These are phyloP conservation scores for Xenopus petersii DNA, from an alignment of 2,797 vertebrate genomes.

Conservation along the genomic window DNA sequence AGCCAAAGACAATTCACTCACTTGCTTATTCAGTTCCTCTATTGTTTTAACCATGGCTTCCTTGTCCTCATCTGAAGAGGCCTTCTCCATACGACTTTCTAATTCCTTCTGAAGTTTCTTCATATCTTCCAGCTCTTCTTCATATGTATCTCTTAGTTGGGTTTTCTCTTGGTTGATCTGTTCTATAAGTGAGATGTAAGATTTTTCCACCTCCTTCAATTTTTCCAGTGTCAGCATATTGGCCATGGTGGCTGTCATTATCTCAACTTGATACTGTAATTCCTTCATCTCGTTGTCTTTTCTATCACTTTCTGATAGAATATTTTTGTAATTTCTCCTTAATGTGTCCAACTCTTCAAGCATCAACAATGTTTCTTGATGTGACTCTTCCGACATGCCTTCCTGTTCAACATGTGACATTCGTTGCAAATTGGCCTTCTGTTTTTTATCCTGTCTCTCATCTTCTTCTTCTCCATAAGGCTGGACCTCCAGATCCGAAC, in stretches of 20 bases:
- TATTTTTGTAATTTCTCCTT: constrained; percentile 71
- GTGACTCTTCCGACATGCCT: constrained; percentile 50
- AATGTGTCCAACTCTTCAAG: constrained; percentile 73
- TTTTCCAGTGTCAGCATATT: constrained; percentile 63
- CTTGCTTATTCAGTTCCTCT: constrained; percentile 80
- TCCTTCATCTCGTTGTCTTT: constrained; percentile 68
- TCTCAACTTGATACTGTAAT: constrained; percentile 74
- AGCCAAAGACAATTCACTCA: constrained; percentile 83
- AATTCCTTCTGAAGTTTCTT: constrained; percentile 84
- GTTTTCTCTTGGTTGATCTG: constrained; percentile 73
- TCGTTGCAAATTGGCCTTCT: constrained; percentile 71
- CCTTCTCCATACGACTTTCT: constrained; percentile 71
- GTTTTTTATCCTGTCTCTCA: constrained; percentile 73
- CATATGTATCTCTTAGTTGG: constrained; percentile 76
- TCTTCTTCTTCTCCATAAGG: constrained; percentile 78
- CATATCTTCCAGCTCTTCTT: constrained; percentile 88
- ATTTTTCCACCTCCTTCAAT: constrained; percentile 69
- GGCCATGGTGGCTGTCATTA: constrained; percentile 52
- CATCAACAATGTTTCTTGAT: constrained; percentile 51
- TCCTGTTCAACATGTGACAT: constrained; percentile 59
- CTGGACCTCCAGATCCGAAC: constrained; percentile 24
- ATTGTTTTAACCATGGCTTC: constrained; percentile 71
- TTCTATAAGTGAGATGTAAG: constrained; percentile 69
- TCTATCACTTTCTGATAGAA: constrained; percentile 68
- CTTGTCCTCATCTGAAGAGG: constrained; percentile 81